Conservation (phyloP, 2,888 invertebrate genomes). For the Drosophila melanocephala region DNA sequence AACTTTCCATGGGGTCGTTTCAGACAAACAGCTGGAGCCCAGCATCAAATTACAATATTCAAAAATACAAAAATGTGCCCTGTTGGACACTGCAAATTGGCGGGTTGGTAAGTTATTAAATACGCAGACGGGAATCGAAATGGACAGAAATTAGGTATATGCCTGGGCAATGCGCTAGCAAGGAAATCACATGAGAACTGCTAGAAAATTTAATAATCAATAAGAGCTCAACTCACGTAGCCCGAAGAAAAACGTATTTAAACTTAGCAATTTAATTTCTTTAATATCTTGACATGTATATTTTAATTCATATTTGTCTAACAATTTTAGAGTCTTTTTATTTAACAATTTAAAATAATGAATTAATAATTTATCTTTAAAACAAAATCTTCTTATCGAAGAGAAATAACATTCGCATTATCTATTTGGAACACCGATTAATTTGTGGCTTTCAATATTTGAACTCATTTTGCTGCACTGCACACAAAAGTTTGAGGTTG, state of each 20-base stretch:
- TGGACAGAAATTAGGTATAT: slow-evolving; percentile 5
- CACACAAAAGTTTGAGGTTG: slow-evolving; percentile 32
- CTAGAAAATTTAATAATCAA: neutral
- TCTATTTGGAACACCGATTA: slow-evolving; percentile 19
- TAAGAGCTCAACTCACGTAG: neutral
- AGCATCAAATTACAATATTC: slow-evolving; percentile 27
- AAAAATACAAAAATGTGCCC: slow-evolving; percentile 2
- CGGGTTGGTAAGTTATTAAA: slow-evolving; percentile 17
- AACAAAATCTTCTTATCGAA: neutral
- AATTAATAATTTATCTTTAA: neutral
- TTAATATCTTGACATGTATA: neutral
- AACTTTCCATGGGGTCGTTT: slow-evolving; percentile 41
- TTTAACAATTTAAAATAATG: neutral
- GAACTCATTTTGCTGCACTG: neutral
- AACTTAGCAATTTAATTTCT: neutral
- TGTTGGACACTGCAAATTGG: slow-evolving; percentile 24
- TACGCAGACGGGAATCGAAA: slow-evolving; percentile 5
- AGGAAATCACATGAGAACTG: slow-evolving; percentile 25
- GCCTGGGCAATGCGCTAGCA: neutral
- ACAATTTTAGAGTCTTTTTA: neutral
- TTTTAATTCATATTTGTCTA: neutral
- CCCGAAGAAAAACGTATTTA: neutral
- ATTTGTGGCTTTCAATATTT: slow-evolving; percentile 39
- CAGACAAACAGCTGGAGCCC: slow-evolving; percentile 6
- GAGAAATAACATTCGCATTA: neutral